Conservation (phyloP, 2,113 vertebrate genomes). For the Colinus virginianus region DNA sequence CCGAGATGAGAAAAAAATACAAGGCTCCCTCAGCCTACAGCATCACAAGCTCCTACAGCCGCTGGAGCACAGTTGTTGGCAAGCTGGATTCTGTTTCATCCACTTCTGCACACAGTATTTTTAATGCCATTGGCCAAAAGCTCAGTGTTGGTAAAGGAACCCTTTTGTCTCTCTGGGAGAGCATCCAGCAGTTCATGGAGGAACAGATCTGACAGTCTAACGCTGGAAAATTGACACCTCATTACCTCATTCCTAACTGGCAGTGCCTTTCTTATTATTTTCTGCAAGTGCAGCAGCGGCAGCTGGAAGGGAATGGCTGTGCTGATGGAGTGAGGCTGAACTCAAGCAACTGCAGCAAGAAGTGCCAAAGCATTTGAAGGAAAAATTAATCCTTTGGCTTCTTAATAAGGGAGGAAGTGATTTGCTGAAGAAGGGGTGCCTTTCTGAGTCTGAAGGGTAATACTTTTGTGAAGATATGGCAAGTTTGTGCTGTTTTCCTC, state of each 20-base stretch:
- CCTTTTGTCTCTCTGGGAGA: not conserved
- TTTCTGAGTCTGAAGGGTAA: not conserved
- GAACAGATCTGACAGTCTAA: not conserved
- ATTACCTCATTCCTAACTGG: constrained; percentile 4
- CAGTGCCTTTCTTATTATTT: not conserved
- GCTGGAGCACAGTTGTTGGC: not conserved
- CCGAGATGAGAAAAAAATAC: not conserved
- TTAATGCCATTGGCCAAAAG: not conserved
- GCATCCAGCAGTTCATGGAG: not conserved
- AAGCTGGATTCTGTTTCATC: not conserved
- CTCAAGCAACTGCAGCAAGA: not conserved
- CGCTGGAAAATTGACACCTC: not conserved
- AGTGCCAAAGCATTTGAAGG: not conserved
- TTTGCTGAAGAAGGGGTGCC: not conserved
- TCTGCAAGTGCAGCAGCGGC: not conserved
- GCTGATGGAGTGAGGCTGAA: not conserved
- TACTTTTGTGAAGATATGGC: not conserved
- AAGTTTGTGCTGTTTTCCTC: not conserved
- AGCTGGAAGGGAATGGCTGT: not conserved
- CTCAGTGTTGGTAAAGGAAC: not conserved
- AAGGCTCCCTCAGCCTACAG: not conserved
- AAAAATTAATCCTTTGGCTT: not conserved
- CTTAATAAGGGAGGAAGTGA: not conserved
- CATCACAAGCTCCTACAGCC: not conserved
- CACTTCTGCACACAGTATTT: not conserved